phyloP scores from a whole-genome alignment of 2,888 invertebrate genomes.

The Chalcis sispes region DNA sequence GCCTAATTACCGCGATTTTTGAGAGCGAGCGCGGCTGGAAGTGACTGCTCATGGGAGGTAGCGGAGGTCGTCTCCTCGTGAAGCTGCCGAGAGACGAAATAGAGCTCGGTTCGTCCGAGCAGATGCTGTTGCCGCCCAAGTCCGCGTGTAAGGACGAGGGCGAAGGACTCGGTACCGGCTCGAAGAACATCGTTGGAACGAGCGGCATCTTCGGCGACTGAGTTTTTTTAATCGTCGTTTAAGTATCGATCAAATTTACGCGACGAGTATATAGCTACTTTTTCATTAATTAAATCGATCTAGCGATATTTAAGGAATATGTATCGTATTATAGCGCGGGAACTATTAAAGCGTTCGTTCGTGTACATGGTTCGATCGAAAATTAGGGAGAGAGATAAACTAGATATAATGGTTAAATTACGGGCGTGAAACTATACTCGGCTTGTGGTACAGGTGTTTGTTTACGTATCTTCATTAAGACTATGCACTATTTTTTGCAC shows the following conservation, averaged over 20 bases:
- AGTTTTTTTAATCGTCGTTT: no score
- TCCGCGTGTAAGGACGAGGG: conserved; percentile 1
- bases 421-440: not conserved
- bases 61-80: conserved; percentile 49
- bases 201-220: conserved; percentile 63
- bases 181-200: conserved; percentile 64
- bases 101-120: conserved; percentile 38
- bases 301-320: no score
- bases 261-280: no score
- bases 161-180: conserved; percentile 43
- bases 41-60: conserved; percentile 51
- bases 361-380: no score
- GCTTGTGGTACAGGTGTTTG: not conserved
- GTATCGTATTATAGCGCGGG: no score
- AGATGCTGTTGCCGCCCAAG: conserved; percentile 22
- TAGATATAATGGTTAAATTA: no score
- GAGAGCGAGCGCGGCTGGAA: conserved; percentile 34
- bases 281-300: no score
- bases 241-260: no score
- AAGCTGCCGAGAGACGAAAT: conserved; percentile 22
- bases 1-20: conserved; percentile 52
- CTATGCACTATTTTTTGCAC: no score
- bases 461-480: not conserved
- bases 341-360: not conserved
- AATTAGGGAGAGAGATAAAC: no score